A percentile compares a stretch with the other conserved stretches of the same genome.
Conservation (phyloP, 2,113 vertebrate genomes). For the Eidolon helvum region DNA sequence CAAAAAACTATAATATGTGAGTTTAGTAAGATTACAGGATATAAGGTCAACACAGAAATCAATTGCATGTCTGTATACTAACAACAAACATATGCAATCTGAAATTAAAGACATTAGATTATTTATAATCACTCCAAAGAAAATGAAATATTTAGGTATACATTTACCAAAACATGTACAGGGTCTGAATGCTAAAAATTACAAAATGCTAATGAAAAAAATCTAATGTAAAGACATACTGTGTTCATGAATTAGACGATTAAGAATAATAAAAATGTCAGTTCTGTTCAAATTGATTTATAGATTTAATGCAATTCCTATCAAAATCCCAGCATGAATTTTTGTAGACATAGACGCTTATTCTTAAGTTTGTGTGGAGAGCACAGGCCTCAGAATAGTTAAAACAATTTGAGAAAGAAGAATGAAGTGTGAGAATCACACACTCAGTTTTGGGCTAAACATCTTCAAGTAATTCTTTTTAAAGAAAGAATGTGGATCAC, state of each 20-base stretch:
- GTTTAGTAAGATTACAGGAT: neutral
- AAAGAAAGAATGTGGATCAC: neutral
- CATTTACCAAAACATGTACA: neutral
- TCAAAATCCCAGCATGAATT: neutral
- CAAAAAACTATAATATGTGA: neutral
- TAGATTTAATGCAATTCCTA: neutral
- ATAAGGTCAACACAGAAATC: neutral
- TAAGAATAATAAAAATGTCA: neutral
- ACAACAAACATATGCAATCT: conserved; percentile 1
- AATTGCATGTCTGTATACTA: neutral
- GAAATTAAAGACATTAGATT: neutral
- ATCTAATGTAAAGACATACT: neutral
- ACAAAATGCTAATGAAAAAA: neutral
- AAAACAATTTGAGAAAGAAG: conserved; percentile 14
- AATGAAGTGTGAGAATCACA: conserved; percentile 18
- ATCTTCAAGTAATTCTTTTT: conserved; percentile 33
- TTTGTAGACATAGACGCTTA: neutral
- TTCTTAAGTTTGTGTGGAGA: conserved; percentile 15
- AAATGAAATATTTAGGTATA: neutral
- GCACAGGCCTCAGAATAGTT: neutral
- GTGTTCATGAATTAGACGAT: neutral
- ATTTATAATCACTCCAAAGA: conserved; percentile 18
- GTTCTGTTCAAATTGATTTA: neutral
- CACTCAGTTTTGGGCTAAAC: neutral
- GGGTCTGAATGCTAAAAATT: conserved; percentile 7